These are phyloP conservation scores for Agrochola macilenta DNA, from an alignment of 2,888 invertebrate species.

Conservation along the genomic window DNA sequence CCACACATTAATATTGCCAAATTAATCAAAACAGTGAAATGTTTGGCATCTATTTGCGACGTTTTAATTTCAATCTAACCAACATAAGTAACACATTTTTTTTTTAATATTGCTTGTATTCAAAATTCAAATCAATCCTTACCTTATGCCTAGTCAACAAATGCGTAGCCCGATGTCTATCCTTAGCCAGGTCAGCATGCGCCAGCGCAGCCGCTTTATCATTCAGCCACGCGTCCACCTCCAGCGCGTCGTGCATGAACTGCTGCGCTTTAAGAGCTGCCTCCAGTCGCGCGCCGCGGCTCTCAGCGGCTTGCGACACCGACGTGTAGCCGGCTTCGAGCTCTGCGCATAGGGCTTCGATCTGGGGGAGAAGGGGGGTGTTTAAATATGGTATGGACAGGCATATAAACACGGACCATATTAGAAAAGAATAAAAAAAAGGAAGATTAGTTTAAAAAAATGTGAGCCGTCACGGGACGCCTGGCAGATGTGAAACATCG, in stretches of 20 bases:
- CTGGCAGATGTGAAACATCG: no score
- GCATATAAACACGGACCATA: no score
- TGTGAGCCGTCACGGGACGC: no score
- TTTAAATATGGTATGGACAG: no score
- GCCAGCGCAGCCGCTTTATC: constrained; percentile 96
- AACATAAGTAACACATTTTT: no score
- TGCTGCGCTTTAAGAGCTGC: constrained; percentile 97
- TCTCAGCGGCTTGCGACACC: constrained; percentile 92
- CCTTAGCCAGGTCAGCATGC: constrained; percentile 96
- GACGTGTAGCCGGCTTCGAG: constrained; percentile 94
- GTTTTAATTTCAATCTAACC: no score
- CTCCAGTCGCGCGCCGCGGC: constrained; percentile 94
- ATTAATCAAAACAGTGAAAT: no score
- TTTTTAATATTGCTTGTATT: no score
- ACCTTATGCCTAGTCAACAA: constrained; percentile 98
- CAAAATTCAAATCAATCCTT: constrained; percentile 20
- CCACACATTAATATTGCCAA: no score
- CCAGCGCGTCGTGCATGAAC: constrained; percentile 97
- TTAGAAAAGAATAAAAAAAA: no score
- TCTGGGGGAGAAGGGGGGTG: constrained; percentile 81
- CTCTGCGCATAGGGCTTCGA: constrained; percentile 93
- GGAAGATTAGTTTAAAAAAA: no score
- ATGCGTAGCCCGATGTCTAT: constrained; percentile 97
- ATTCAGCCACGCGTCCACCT: constrained; percentile 97
- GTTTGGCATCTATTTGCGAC: no score